Base-by-base conservation (phyloP, 2,797 vertebrate species). In the Alca torda region DNA sequence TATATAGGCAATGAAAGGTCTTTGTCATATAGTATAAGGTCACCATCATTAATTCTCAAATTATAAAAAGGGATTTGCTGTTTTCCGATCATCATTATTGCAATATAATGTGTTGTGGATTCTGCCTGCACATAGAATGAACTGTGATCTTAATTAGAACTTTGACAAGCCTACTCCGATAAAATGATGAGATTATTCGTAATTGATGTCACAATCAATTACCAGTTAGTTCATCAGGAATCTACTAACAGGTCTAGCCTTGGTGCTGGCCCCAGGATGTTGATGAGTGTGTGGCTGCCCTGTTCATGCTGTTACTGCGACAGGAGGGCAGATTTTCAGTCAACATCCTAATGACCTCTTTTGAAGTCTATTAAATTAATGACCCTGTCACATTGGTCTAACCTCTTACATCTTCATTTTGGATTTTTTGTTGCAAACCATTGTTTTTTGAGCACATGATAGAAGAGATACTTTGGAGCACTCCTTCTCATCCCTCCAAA, bases 181-280 rank as follows among this genome's bases (percentile, higher is more conserved):
- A 98, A 99, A 99, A 99, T 99, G 99, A 99, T 99, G 99, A 99
- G 99, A 99, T 99, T 99, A 99, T 99, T 99, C 98, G 98, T 99
- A 99, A 99, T 99, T 99, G 99, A 98, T 99, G 99, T 99, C 99
- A 99, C 98, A 99, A 98, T 98, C 98, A 98, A 99, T 99, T 99
- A 99, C 98, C 98, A 98, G 98, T 98, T 98, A 98, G 99, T 99
- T 98, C 98, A 98, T 98, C 99, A 99, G 97, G 98, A 98, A 97
- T 98, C 98, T 98, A 99, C 98, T 99, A 99, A 99, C 99, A 99
- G 99, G 98, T 99, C 98, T 99, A 98, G 98, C 98, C 98, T 98
- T 98, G 98, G 98, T 98, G 97, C 97, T 99, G 99, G 99, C 99
- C 99, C 98, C 98, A 99, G 99, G 99, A 99, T 98, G 98, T 98